Percentiles rank a stretch among this genome's conserved stretches.
Evolutionary conservation across 2,888 invertebrate species (phyloP).

Genomic region (Drosophila buzzatii): DNA sequence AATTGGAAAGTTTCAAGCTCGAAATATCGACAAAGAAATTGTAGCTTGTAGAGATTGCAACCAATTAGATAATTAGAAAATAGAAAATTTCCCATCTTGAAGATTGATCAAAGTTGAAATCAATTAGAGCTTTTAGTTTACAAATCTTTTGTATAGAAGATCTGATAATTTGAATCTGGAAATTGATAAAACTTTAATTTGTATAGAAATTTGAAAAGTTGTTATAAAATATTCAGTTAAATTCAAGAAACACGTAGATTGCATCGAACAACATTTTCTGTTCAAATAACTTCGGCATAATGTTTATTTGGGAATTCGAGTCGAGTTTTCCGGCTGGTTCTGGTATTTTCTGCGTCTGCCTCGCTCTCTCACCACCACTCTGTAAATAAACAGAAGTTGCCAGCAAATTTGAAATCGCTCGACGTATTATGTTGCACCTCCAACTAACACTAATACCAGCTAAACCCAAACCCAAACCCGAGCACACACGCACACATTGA

Average conservation of each 20-base stretch:
- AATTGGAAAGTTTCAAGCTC: background rate
- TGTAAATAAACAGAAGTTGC: constrained; percentile 39
- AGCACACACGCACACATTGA: background rate
- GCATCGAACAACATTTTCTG: background rate
- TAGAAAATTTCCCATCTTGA: background rate
- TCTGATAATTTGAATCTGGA: background rate
- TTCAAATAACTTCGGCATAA: constrained; percentile 18
- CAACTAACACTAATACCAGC: constrained; percentile 5
- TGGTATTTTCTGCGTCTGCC: constrained; percentile 23
- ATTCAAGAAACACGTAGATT: background rate
- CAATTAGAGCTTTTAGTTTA: background rate
- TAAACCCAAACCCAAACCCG: background rate
- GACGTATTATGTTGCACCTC: constrained; percentile 65
- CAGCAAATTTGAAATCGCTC: constrained; percentile 38
- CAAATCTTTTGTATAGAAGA: background rate
- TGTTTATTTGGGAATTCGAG: constrained; percentile 45
- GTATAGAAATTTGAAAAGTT: background rate
- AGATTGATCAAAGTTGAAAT: background rate
- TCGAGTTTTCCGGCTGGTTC: constrained; percentile 49
- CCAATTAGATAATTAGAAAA: background rate
- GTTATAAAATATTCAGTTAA: background rate
- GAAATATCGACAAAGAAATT: background rate
- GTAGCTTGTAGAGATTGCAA: constrained; percentile 4
- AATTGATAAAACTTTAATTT: background rate
- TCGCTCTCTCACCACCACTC: constrained; percentile 19